Conservation (phyloP, 2,888 invertebrate species). For the Minunthozetes semirufus region DNA sequence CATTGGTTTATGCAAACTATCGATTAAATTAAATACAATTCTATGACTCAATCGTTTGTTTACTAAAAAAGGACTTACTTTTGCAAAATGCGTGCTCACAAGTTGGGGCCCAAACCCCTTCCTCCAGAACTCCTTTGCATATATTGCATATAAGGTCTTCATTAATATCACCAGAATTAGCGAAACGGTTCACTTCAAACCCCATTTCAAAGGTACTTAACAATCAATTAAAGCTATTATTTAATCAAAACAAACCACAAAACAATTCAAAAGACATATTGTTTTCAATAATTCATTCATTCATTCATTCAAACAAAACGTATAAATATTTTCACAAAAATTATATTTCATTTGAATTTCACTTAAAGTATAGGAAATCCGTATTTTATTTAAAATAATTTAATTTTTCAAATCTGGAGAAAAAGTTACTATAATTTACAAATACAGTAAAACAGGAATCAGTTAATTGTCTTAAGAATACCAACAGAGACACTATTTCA, state of each 20-base stretch:
- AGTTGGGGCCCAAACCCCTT: background rate
- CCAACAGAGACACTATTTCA: no score
- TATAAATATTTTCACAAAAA: background rate
- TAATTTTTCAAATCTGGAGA: no score
- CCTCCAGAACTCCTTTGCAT: slow-evolving; percentile 12
- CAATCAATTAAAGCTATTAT: no score
- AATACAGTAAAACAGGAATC: no score
- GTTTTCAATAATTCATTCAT: no score
- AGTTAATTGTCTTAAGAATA: no score
- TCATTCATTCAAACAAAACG: background rate
- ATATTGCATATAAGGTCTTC: slow-evolving; percentile 12
- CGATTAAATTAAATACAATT: background rate
- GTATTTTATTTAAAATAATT: no score
- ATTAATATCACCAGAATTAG: background rate
- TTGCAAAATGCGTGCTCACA: slow-evolving; percentile 14
- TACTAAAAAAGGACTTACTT: background rate
- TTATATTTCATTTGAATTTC: no score
- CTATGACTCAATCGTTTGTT: background rate
- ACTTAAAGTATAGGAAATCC: no score
- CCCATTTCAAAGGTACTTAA: background rate
- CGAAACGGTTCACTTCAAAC: slow-evolving; percentile 4
- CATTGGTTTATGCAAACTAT: slow-evolving; percentile 17
- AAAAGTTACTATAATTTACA: no score
- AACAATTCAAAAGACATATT: no score
- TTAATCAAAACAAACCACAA: no score